A percentile compares a stretch with the other conserved stretches of the same genome.
Evolutionary conservation across 2,797 vertebrate genomes (phyloP).

Genomic region (Alauda arvensis): DNA sequence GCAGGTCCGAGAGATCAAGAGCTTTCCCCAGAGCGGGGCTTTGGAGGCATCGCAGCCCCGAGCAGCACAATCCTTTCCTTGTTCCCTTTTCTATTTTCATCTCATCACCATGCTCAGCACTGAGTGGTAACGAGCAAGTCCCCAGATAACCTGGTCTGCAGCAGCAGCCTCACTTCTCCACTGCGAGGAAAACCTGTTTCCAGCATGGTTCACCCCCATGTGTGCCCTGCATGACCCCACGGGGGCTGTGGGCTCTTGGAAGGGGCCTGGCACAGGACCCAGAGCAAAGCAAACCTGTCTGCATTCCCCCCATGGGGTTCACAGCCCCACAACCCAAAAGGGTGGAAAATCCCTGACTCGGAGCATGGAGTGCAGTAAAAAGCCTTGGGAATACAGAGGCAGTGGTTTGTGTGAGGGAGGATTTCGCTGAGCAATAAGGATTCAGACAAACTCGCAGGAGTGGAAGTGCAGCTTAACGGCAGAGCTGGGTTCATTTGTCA

Average conservation of each 20-base stretch:
- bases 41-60: rapidly evolving
- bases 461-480: not conserved
- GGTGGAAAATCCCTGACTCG: not conserved
- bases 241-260: not conserved
- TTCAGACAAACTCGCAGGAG: not conserved
- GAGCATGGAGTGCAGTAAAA: not conserved
- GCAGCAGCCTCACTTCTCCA: not conserved
- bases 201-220: rapidly evolving
- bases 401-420: not conserved
- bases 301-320: not conserved
- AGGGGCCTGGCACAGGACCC: not conserved
- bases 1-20: not conserved
- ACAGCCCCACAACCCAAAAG: not conserved
- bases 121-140: not conserved
- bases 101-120: not conserved
- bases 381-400: not conserved
- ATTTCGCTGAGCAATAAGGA: not conserved
- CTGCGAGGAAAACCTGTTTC: not conserved
- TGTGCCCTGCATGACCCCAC: not conserved
- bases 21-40: not conserved
- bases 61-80: not conserved
- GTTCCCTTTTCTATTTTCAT: not conserved
- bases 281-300: not conserved
- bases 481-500: slow-evolving; percentile 10
- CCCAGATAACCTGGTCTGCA: not conserved